Evolutionary conservation across 2,797 vertebrate genomes (phyloP).

Genomic region (Decapterus maruadsi): DNA sequence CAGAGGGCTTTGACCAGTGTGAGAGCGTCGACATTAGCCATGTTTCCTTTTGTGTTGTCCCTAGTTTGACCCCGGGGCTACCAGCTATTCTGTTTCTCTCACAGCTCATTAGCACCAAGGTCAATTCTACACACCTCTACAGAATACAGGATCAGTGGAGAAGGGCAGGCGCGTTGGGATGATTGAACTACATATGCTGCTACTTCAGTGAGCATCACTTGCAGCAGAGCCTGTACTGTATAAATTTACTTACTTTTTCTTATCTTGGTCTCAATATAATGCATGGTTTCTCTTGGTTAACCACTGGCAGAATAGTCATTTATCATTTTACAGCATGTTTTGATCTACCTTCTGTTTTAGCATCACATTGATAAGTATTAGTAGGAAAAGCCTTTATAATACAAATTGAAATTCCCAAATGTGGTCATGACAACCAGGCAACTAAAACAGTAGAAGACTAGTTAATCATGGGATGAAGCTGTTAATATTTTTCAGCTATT

Average conservation of each 20-base stretch:
- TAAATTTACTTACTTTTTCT: neutral
- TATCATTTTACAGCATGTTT: neutral
- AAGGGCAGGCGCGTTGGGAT: neutral
- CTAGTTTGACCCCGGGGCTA: conserved; percentile 28
- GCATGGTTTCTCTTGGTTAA: neutral
- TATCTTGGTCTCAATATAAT: neutral
- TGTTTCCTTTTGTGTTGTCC: conserved; percentile 29
- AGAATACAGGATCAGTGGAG: conserved; percentile 28
- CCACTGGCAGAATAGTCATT: neutral
- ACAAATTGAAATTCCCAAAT: neutral
- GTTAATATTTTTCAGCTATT: neutral
- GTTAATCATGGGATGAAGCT: neutral
- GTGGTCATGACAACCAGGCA: neutral
- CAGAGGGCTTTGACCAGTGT: neutral
- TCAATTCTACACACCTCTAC: conserved; percentile 27
- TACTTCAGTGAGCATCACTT: neutral
- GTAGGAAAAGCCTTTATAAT: neutral
- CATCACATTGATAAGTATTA: neutral
- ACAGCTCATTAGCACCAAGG: conserved; percentile 60
- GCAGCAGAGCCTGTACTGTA: neutral
- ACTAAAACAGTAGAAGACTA: neutral
- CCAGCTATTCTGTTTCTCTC: conserved; percentile 17
- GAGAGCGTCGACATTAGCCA: neutral
- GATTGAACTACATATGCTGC: conserved; percentile 20
- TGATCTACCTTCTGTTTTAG: neutral